These are phyloP conservation scores for Mormyrops attenuatus DNA, from an alignment of 2,797 vertebrate species.

Conservation along the genomic window DNA sequence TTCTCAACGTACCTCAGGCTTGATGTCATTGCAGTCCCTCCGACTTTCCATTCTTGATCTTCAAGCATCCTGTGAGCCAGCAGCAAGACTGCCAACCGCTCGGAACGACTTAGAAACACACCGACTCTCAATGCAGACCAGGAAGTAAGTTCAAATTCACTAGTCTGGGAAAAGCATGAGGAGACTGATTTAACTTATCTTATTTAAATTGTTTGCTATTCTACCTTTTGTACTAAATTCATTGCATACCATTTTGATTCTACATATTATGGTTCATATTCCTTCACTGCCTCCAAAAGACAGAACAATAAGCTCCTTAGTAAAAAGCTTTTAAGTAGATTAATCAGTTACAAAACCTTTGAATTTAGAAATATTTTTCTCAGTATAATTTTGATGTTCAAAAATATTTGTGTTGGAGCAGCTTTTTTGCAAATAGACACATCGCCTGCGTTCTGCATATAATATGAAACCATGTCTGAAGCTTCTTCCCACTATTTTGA, in stretches of 20 bases:
- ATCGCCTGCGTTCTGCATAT: neutral
- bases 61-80: neutral
- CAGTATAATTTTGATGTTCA: neutral
- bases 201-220: neutral
- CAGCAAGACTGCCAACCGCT: neutral
- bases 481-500: neutral
- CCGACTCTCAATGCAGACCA: neutral
- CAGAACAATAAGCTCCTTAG: neutral
- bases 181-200: neutral
- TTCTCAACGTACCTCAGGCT: conserved; percentile 1
- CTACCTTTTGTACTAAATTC: neutral
- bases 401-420: neutral
- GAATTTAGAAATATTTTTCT: neutral
- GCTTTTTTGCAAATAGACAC: neutral
- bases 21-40: conserved; percentile 6
- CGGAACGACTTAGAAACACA: neutral
- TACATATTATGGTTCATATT: neutral
- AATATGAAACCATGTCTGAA: neutral
- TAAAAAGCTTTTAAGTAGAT: neutral
- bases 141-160: neutral
- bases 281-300: neutral
- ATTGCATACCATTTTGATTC: neutral
- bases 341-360: neutral
- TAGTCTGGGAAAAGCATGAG: neutral
- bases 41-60: conserved; percentile 6